Base-by-base conservation (phyloP, 2,888 invertebrate species). In the Brachyopa scutellaris region DNA sequence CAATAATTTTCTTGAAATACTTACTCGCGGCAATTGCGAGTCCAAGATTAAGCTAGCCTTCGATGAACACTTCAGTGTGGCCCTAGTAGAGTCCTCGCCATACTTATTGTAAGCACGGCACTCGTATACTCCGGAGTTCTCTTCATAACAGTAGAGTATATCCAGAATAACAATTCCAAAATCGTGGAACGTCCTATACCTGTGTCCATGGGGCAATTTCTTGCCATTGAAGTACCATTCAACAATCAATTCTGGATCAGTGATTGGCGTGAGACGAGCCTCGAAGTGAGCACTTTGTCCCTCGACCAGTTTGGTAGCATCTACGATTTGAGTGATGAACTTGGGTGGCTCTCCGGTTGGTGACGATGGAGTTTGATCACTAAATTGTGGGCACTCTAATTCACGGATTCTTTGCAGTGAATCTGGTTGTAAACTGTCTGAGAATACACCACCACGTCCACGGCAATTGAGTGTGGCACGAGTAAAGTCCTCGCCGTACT, bases 121-220 rank as follows among this genome's bases (percentile, higher is more conserved):
- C 91, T 98, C 97, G 88, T 98, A 98, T 76, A 94, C 94, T 57
- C 98, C 98, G 45, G 97, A 97, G 89, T 98, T 98, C 91, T 98
- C 97, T 91, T 97, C 98, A 88, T 98, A 98, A 88, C 97, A 98
- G 88, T 98, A 98, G 33, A 97, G 91, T 86, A 99, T 98, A 88
- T 98, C 98, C 88, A 99, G 92, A 86, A 98, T 97, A 53, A 98
- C 98, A 87, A 97, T 97, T 79, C 98, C 98, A 90, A 99, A 99
- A 88, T 99, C 98, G 88, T 98, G 97, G 95, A 98, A 97, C 66
- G 98, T 98, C 86, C 98, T 94, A 91, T 98, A 99, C 85, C 99
- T 94, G 90, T 99, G 98, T 57, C 99, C 99, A 91, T 96, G 95
- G 1, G 97, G 96, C 85, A 98, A 91, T 89, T 97, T 97, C 90